Conservation (phyloP, 1,140 invertebrate genomes). For the Tetramorium simillimum region DNA sequence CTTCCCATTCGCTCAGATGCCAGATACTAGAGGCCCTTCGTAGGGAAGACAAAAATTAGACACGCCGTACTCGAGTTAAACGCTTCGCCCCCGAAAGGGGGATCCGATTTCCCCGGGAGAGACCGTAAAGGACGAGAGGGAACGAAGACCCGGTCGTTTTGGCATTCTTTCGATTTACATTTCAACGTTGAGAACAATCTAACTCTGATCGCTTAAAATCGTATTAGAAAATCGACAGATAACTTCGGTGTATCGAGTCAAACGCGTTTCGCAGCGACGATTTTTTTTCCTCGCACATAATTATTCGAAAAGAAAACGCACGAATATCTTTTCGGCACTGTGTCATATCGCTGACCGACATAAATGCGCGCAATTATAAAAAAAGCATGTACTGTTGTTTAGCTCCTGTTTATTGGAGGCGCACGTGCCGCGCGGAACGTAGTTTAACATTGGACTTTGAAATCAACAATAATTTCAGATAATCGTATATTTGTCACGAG, state of each 20-base stretch:
- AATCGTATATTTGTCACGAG: conserved; percentile 48
- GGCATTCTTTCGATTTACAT: not conserved
- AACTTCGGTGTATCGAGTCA: not conserved
- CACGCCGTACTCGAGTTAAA: not conserved
- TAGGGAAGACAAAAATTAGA: conserved; percentile 8
- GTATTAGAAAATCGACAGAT: not conserved
- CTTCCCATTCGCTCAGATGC: conserved; percentile 47
- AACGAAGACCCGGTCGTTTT: not conserved
- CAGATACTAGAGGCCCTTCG: conserved; percentile 28
- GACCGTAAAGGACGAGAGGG: not conserved
- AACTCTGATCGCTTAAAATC: not conserved
- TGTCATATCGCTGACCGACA: not conserved
- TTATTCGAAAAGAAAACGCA: not conserved
- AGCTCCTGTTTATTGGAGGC: not conserved
- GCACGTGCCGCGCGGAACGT: not conserved
- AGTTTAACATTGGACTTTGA: conserved; percentile 52
- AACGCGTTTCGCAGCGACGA: not conserved
- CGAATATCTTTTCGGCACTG: not conserved
- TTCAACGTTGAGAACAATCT: not conserved
- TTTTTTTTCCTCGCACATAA: not conserved
- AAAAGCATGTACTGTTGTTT: not conserved
- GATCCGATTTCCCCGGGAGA: not conserved
- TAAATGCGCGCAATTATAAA: not conserved
- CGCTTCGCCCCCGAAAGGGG: not conserved
- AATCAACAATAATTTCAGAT: conserved; percentile 45